A percentile compares a stretch with the other conserved stretches of the same genome.
These are phyloP conservation scores for Poeciliopsis paucimaculata DNA, from an alignment of 2,797 vertebrate genomes.

Conservation along the genomic window DNA sequence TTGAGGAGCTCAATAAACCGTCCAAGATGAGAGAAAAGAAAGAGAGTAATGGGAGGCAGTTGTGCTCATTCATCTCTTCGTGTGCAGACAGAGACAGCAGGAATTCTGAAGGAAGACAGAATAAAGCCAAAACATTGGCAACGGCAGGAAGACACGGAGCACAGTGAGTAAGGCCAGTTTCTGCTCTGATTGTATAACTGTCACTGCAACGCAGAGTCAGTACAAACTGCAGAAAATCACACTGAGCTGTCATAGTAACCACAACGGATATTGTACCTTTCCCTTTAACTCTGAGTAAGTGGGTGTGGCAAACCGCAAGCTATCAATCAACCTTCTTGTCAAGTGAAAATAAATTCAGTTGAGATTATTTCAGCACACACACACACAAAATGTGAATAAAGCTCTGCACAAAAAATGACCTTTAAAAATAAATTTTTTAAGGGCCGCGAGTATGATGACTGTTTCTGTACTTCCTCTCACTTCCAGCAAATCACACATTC, in stretches of 20 bases:
- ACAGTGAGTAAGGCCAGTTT: conserved; percentile 57
- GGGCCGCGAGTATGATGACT: conserved; percentile 57
- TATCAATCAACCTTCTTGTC: conserved; percentile 9
- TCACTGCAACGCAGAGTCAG: conserved; percentile 45
- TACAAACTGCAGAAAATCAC: conserved; percentile 42
- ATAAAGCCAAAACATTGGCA: conserved; percentile 61
- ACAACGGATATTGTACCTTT: conserved; percentile 14
- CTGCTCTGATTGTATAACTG: conserved; percentile 64
- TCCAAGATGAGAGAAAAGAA: conserved; percentile 20
- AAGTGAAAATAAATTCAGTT: not conserved
- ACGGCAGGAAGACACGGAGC: conserved; percentile 62
- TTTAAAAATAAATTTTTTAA: conserved; percentile 54
- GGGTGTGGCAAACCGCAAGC: conserved; percentile 31
- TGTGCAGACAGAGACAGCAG: conserved; percentile 49
- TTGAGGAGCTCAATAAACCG: conserved; percentile 45
- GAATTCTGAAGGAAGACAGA: conserved; percentile 50
- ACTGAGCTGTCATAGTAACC: conserved; percentile 35
- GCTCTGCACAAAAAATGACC: conserved; percentile 30
- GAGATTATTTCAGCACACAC: not conserved
- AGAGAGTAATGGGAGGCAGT: conserved; percentile 36
- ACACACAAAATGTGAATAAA: conserved; percentile 22
- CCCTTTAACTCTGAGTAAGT: conserved; percentile 30
- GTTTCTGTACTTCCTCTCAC: conserved; percentile 59
- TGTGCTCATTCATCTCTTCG: conserved; percentile 55
- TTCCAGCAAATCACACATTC: conserved; percentile 71